Evolutionary conservation across 2,888 invertebrate genomes (phyloP).

Genomic region (Nymphalis urticae): DNA sequence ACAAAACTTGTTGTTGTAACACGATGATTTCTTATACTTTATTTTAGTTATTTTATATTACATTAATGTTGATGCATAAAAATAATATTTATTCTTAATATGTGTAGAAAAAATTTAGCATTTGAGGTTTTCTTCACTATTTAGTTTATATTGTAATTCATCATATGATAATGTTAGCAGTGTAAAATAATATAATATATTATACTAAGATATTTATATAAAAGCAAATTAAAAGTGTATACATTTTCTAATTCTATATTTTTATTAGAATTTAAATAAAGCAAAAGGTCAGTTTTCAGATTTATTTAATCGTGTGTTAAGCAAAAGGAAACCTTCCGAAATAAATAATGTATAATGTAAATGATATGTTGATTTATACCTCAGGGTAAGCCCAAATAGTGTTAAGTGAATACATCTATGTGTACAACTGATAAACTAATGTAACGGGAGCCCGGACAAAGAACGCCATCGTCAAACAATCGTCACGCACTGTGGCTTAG

Average conservation of each 20-base stretch:
- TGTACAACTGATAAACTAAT: constrained; percentile 56
- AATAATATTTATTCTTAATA: no score
- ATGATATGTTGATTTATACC: constrained; percentile 28
- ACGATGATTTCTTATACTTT: no score
- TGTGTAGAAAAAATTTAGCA: no score
- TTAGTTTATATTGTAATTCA: no score
- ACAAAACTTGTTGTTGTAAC: no score
- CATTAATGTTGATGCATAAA: no score
- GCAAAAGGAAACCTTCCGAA: constrained; percentile 24
- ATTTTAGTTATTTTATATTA: no score
- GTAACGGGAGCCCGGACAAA: constrained; percentile 23
- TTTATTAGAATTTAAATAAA: background rate
- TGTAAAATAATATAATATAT: background rate
- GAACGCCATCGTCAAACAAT: constrained; percentile 13
- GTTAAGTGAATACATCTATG: constrained; percentile 57
- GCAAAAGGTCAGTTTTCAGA: constrained; percentile 14
- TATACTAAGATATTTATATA: background rate
- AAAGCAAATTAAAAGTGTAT: no score
- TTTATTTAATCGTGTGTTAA: constrained; percentile 19
- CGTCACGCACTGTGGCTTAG: constrained; percentile 24
- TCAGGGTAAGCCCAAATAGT: constrained; percentile 16
- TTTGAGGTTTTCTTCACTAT: no score
- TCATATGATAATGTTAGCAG: no score
- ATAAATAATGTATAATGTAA: constrained; percentile 38
- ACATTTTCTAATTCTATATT: no score